Conservation (phyloP, 2,113 vertebrate genomes). For the Acinonyx jubatus region DNA sequence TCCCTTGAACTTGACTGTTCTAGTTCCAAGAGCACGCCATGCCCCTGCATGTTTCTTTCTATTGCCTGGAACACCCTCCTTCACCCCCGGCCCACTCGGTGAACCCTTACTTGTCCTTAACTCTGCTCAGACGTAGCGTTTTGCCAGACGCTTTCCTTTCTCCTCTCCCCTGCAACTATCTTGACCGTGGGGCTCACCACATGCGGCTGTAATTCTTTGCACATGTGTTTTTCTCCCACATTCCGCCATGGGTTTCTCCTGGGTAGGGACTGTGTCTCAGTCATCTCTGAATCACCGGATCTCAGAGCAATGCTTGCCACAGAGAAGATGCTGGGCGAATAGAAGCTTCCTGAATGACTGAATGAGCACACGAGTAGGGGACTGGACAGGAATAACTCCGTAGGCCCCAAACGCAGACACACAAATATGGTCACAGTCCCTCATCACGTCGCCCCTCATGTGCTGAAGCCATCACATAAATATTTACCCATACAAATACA, state of each 20-base stretch:
- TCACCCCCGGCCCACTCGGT: background rate
- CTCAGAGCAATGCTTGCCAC: background rate
- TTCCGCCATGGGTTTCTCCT: background rate
- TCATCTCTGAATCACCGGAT: constrained; percentile 54
- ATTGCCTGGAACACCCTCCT: background rate
- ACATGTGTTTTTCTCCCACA: background rate
- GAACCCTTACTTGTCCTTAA: background rate
- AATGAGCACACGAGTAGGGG: background rate
- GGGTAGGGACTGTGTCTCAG: background rate
- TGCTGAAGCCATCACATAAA: background rate
- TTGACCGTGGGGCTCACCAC: background rate
- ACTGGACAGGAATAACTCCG: background rate
- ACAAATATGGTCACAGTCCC: background rate
- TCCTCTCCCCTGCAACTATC: background rate
- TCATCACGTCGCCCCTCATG: background rate
- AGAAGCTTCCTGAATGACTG: background rate
- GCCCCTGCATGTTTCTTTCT: background rate
- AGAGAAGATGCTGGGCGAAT: background rate
- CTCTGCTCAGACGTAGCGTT: background rate
- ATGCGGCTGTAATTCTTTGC: background rate
- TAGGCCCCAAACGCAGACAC: background rate
- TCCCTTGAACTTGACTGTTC: constrained; percentile 13
- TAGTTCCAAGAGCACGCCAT: background rate
- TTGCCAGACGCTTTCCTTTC: background rate
- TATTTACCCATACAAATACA: background rate